Evolutionary conservation across 2,113 vertebrate genomes (phyloP).

Genomic region (Andinoacara biseriatus): DNA sequence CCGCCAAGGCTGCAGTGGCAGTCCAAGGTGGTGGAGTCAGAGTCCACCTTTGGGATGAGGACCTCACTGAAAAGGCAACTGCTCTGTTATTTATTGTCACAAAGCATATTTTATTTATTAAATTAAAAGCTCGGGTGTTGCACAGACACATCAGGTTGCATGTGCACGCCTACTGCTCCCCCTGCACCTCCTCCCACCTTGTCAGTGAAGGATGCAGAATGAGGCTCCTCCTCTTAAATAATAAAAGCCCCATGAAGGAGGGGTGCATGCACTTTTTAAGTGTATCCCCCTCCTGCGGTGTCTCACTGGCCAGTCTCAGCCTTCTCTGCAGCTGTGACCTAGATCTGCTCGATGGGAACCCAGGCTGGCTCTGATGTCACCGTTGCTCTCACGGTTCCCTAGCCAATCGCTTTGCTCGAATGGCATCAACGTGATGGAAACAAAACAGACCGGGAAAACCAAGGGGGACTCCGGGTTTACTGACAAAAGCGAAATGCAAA

Average conservation of each 20-base stretch:
- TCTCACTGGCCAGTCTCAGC: constrained; percentile 8
- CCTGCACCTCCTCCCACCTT: not conserved
- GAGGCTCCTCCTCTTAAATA: not conserved
- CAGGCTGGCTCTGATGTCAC: constrained; percentile 48
- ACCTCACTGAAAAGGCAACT: too few relatives aligned
- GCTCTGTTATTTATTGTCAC: too few relatives aligned
- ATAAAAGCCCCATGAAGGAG: constrained; percentile 14
- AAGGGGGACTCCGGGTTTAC: constrained; percentile 29
- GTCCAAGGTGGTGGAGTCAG: not conserved
- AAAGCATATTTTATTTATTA: too few relatives aligned
- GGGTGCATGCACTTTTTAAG: not conserved
- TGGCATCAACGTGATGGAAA: constrained; percentile 22
- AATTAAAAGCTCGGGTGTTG: too few relatives aligned
- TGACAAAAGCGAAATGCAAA: constrained; percentile 47
- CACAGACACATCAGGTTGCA: not conserved
- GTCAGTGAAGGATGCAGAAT: not conserved
- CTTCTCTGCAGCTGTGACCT: constrained; percentile 54
- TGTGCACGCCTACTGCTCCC: not conserved
- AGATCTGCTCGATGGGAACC: constrained; percentile 54
- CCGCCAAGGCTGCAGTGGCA: not conserved
- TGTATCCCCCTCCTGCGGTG: not conserved
- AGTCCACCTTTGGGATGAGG: not conserved
- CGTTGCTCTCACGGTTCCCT: constrained; percentile 54
- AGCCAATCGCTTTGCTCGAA: constrained; percentile 35
- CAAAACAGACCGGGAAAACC: constrained; percentile 28